Base-by-base conservation (phyloP, 2,113 vertebrate species). In the Oryzias melastigma region DNA sequence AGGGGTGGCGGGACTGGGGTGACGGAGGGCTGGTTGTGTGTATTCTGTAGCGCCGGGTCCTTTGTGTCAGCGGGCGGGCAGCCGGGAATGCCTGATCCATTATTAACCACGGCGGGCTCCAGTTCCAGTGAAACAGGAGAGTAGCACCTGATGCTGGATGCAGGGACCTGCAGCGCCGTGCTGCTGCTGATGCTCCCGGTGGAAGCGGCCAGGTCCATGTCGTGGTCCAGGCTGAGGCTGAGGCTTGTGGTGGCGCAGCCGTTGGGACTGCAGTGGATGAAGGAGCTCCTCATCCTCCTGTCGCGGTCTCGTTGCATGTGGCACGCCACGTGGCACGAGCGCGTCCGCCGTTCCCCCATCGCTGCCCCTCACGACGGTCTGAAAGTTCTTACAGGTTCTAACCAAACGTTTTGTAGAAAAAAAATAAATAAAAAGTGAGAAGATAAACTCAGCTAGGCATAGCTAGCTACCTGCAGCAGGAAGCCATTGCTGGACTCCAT, bases 61-160 rank as follows among this genome's bases (percentile, higher is more conserved):
- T 87, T 91, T 60, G 72, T 77, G 73, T 85, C 76, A 8, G 65
- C 77, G 40, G 75, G 22, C 0, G 83, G 60, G 61, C 50, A 82
- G 68, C 35, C 45, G 59, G 88, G 77, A 77, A 89, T 65, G 65
- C 85, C 48, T 2, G 92, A 89, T 88, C 86, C 91, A 62, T 93
- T 92, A 86, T 92, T 92, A 80, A 91, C 67, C 0, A 51, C 51
- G 0, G 54, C 5, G 29, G 78, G 80, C 53, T 91, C 91, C 19
- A 85, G 70, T 87, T 90, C 88, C 82, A 90, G 70, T 25, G 90
- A 91, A 91, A 94, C 91, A 2, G 91, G 87, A 86, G 90, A 93
- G 79, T 90, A 94, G 40, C 69, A 76, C 19, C 68, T 71, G 8
- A 70, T 58, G 67, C 83, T 72, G 50, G 74, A 22, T 3, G n/a